These are phyloP conservation scores for Platyscapa corneri DNA, from an alignment of 1,140 invertebrate species.

Conservation along the genomic window DNA sequence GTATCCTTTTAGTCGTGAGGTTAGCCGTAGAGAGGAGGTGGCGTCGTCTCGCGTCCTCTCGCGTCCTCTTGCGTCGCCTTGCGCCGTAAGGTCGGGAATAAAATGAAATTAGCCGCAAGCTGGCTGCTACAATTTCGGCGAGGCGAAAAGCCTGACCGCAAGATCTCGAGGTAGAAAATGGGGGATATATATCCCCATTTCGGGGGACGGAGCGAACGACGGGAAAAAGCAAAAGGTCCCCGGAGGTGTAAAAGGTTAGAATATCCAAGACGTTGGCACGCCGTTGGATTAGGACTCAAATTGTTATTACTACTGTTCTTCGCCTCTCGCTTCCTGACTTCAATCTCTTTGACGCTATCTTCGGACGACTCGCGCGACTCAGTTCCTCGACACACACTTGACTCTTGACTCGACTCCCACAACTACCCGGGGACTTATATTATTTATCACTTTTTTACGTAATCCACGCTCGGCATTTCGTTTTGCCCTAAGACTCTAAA, in stretches of 20 bases:
- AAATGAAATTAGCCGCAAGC: constrained; percentile 66
- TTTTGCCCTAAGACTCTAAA: too few relatives aligned
- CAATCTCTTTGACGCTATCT: constrained; percentile 35
- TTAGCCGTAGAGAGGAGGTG: background rate
- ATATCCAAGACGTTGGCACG: constrained; percentile 64
- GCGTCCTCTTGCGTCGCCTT: too few relatives aligned
- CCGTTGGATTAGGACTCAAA: constrained; percentile 67
- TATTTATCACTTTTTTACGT: too few relatives aligned
- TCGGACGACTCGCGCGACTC: background rate
- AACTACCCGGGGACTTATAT: too few relatives aligned
- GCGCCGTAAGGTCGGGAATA: constrained; percentile 55
- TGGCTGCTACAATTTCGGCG: constrained; percentile 53
- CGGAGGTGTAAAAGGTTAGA: constrained; percentile 54
- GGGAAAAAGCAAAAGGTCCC: constrained; percentile 54
- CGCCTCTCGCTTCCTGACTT: constrained; percentile 31
- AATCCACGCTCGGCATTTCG: too few relatives aligned
- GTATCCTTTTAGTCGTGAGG: constrained; percentile 1
- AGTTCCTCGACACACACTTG: background rate
- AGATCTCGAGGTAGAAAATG: too few relatives aligned
- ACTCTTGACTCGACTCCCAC: too few relatives aligned
- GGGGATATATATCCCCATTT: too few relatives aligned
- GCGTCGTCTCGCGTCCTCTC: too few relatives aligned
- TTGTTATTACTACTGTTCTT: constrained; percentile 53
- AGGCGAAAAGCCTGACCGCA: background rate
- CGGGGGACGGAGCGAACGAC: too few relatives aligned